phyloP scores from a whole-genome alignment of 2,888 invertebrate genomes.

The Torymus tubicola region DNA sequence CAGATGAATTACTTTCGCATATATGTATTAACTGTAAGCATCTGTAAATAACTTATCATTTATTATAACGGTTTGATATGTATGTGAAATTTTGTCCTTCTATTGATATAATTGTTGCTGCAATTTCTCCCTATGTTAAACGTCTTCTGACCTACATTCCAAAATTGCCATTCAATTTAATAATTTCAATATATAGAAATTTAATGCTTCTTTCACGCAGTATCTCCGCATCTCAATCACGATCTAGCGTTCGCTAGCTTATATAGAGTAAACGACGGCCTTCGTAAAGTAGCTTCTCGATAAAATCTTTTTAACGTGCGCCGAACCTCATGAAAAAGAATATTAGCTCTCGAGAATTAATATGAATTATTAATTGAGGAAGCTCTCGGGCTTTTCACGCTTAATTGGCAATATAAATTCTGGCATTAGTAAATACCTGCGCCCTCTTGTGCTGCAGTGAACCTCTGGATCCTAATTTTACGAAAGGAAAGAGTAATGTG shows the following conservation, averaged over 20 bases:
- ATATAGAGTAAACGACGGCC: no score
- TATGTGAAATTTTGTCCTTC: no score
- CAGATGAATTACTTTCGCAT: neutral
- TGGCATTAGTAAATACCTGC: conserved; percentile 19
- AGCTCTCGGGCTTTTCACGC: neutral
- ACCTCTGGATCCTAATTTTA: no score
- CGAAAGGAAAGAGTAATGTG: neutral
- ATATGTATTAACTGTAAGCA: neutral
- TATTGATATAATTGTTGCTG: no score
- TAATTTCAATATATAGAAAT: no score
- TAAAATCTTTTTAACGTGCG: neutral
- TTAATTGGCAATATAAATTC: conserved; percentile 52
- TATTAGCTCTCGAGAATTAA: conserved; percentile 29
- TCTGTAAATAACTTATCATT: neutral
- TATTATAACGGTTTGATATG: neutral
- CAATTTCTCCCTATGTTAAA: no score
- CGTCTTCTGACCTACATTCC: no score
- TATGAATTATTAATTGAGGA: conserved; percentile 11
- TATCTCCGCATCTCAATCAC: no score
- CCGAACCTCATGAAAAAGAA: conserved; percentile 8
- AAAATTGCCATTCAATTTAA: no score
- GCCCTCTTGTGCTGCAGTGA: neutral
- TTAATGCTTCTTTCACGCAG: no score
- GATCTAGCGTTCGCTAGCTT: no score
- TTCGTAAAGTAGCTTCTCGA: conserved; percentile 7